Evolutionary conservation across 1,140 invertebrate genomes (phyloP), one percentile per base, ranked within the genome.

Genomic region (Diuraphis noxia): DNA sequence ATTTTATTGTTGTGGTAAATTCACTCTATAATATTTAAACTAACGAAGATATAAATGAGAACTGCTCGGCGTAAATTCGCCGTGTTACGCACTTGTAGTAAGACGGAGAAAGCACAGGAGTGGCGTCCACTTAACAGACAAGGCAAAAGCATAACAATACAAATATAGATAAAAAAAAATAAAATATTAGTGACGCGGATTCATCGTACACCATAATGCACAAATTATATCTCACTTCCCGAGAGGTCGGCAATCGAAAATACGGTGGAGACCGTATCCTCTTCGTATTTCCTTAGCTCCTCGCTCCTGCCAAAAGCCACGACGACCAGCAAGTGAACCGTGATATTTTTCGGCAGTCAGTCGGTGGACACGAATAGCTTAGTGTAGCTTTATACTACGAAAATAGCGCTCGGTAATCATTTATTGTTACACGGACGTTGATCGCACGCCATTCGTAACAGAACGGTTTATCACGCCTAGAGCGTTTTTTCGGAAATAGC

Each of bases 161-260:
- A 49, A 4, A 23, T 38, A 72, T 10, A 30, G n/a, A 63, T 7
- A 25, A 56, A 56, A 30, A 25, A 56, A 56, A 56, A 56, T n/a
- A n/a, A n/a, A 72, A n/a, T n/a, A 49, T 23, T 23, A n/a, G 56
- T 72, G 34, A 79, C 8, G n/a, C 21, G 21, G n/a, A 79, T 79
- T 38, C 34, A 8, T 23, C 34, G 77, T 79, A 79, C 77, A 21
- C 36, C 36, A 79, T 36, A 79, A 79, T 79, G 21, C 34, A 38
- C 77, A 36, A 79, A 79, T 36, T 40, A 81, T 43, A 40, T 84
- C 38, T 84, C 81, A 41, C 81, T 84, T 84, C 43, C 81, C 81
- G 34, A 41, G 25, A 41, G 40, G 81, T 41, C 38, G 40, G 23
- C 40, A 84, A 41, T 84, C 40, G 81, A 41, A 84, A 84, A 84